Evolutionary conservation across 2,113 vertebrate genomes (phyloP).

Genomic region (Helogale parvula): DNA sequence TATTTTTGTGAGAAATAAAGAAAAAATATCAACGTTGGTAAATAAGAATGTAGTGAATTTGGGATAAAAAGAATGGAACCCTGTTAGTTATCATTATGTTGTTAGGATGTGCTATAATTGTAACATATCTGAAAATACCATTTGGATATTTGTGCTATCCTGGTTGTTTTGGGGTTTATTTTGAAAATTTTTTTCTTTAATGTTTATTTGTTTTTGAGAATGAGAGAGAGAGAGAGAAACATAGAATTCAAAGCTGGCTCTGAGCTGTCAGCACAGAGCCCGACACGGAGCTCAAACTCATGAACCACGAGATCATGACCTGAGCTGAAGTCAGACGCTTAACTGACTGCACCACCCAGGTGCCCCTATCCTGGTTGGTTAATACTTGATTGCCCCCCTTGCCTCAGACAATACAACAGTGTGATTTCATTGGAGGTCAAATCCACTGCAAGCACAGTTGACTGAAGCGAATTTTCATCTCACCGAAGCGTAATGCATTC

Average conservation of each 20-base stretch:
- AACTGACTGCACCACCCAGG: too few relatives aligned
- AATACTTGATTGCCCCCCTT: background rate
- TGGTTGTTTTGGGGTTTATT: background rate
- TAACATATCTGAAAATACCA: background rate
- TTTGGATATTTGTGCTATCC: background rate
- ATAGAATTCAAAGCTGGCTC: too few relatives aligned
- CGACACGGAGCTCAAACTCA: too few relatives aligned
- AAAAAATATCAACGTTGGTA: background rate
- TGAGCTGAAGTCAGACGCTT: too few relatives aligned
- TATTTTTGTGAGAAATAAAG: background rate
- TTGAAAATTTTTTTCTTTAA: too few relatives aligned
- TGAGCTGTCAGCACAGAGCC: too few relatives aligned
- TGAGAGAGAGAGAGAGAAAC: too few relatives aligned
- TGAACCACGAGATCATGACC: too few relatives aligned
- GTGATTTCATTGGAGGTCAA: background rate
- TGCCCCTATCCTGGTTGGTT: background rate
- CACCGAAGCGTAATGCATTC: background rate
- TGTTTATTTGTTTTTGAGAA: too few relatives aligned
- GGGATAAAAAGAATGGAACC: background rate
- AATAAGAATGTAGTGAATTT: conserved; percentile 2
- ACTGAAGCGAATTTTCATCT: conserved; percentile 32
- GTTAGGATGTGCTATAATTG: background rate
- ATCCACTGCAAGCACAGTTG: background rate
- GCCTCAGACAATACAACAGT: background rate
- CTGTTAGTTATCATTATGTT: background rate